These are phyloP conservation scores for Chrysolina oricalcia DNA, from an alignment of 2,888 invertebrate genomes.

Conservation along the genomic window DNA sequence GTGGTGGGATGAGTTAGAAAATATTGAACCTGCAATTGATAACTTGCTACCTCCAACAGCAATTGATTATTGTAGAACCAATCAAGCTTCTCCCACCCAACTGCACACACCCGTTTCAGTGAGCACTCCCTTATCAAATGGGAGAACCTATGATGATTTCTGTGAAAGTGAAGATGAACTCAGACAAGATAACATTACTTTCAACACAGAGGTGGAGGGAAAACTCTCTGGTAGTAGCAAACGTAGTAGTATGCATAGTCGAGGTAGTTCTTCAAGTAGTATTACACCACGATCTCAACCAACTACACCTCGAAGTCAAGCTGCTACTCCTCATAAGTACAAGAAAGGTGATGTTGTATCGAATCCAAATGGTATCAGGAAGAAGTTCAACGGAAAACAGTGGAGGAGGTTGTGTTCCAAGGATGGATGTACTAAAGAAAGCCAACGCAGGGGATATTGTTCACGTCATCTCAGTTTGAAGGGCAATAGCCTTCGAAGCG, in stretches of 20 bases:
- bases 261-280: constrained; percentile 93
- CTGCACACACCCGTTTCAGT: constrained; percentile 71
- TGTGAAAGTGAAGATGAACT: constrained; percentile 94
- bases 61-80: constrained; percentile 58
- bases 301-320: constrained; percentile 89
- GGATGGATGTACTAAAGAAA: constrained; percentile 96
- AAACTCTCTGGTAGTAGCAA: constrained; percentile 86
- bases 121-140: constrained; percentile 75
- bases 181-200: constrained; percentile 84
- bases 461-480: constrained; percentile 96
- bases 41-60: constrained; percentile 49
- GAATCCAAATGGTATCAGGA: constrained; percentile 95
- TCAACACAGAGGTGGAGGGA: constrained; percentile 85
- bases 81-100: constrained; percentile 74
- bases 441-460: constrained; percentile 96
- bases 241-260: constrained; percentile 92
- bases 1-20: constrained; percentile 96
- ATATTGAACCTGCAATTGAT: constrained; percentile 66
- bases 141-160: constrained; percentile 82
- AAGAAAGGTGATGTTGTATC: constrained; percentile 98
- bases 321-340: constrained; percentile 95
- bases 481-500: constrained; percentile 76
- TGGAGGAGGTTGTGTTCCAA: constrained; percentile 98
- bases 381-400: constrained; percentile 99
- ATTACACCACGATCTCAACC: constrained; percentile 93